A percentile compares a stretch with the other conserved stretches of the same genome.
These are phyloP conservation scores for Nematopogon swammerdamellus DNA, from an alignment of 2,888 invertebrate species.

Conservation along the genomic window DNA sequence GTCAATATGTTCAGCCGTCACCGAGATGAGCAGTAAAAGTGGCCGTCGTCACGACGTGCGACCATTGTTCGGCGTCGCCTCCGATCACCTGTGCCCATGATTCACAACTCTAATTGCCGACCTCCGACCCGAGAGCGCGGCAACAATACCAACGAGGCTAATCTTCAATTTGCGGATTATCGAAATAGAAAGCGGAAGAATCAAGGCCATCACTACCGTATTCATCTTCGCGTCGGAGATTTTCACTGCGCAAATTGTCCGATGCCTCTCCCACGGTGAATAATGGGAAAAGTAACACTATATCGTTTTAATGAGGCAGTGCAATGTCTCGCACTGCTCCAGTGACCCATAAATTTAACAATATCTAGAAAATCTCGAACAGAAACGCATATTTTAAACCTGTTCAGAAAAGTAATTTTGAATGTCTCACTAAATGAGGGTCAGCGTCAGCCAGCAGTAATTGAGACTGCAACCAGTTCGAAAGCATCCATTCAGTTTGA, in stretches of 20 bases:
- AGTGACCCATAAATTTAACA: too few relatives aligned
- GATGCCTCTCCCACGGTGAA: neutral
- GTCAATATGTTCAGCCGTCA: neutral
- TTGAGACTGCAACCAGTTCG: neutral
- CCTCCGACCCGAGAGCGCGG: neutral
- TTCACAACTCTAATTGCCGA: neutral
- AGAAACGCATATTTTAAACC: too few relatives aligned
- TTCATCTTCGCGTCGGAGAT: neutral
- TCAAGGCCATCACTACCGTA: neutral
- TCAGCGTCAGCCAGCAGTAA: too few relatives aligned
- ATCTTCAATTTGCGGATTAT: neutral
- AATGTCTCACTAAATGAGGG: too few relatives aligned
- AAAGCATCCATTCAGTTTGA: neutral
- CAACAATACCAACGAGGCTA: neutral
- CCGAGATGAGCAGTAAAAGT: neutral
- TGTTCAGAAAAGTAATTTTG: too few relatives aligned
- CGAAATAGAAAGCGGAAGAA: neutral
- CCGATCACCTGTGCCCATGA: neutral
- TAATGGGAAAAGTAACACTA: too few relatives aligned
- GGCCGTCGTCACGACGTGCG: neutral
- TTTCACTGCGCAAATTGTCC: neutral
- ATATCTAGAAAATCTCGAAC: too few relatives aligned
- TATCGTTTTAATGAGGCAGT: too few relatives aligned
- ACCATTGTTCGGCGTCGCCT: neutral
- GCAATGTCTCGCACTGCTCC: too few relatives aligned